Base-by-base conservation (phyloP, 1,140 invertebrate genomes). In the Drosophila pectinifera region DNA sequence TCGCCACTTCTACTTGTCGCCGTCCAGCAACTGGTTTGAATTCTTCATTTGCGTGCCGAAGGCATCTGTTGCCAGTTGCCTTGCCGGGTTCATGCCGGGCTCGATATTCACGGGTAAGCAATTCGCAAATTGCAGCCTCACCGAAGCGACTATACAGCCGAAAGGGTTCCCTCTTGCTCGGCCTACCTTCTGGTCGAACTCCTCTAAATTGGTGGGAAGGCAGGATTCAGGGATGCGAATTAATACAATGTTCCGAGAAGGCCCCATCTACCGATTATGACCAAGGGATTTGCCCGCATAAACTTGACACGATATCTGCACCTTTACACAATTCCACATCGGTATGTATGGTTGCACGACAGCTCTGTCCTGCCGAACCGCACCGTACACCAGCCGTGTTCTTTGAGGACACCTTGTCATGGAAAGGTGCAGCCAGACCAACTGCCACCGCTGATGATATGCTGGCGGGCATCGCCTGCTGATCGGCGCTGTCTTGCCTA, bases 11-110 rank as follows among this genome's bases (percentile, higher is more conserved):
- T 46, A 72, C 72, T 86, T 80, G 76, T 77, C 73, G 67, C 55
- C 73, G 55, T 22, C 48, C 48, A 34, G 53, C 56, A 86, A 86
- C 83, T 76, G 83, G 83, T 88, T 86, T 86, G 70, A 83, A 73
- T 86, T 86, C 76, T 61, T 84, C 58, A 88, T 89, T 88, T 90
- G 85, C 84, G 84, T 88, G 77, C 51, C 64, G 62, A 54, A 72
- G 31, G 42, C 68, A 72, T 72, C 68, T 72, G 68, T 36, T 56
- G 31, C 11, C 5, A 10, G 41, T 70, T 39, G 31, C 13, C 28
- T 69, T 41, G 46, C 26, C 42, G 16, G 3, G 20, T n/a, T 14
- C 18, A 34, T 56, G 10, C 46, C 14, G 11, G 7, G 24, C 20
- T 28, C 14, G 11, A 59, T 14, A 61, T 39, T 36, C 18, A 13